These are phyloP conservation scores for Tinea semifulvella DNA, from an alignment of 2,888 invertebrate genomes.

Conservation along the genomic window DNA sequence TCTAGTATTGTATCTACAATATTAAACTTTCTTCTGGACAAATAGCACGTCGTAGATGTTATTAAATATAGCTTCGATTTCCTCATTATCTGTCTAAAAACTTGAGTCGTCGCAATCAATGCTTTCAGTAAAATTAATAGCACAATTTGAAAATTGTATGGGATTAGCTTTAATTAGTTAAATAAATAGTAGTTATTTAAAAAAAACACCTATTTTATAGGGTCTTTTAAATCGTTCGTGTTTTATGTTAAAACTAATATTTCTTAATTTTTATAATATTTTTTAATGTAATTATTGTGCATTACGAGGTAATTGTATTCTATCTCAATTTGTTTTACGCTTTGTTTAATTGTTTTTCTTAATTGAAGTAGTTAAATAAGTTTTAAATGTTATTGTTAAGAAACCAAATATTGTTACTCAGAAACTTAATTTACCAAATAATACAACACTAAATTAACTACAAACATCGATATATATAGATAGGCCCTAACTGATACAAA, in stretches of 20 bases:
- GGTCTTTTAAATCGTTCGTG: not conserved
- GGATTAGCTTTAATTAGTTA: slow-evolving; percentile 64
- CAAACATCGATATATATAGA: too few species aligned
- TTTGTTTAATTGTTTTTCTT: not conserved
- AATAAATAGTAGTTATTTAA: slow-evolving; percentile 38
- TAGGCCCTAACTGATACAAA: too few species aligned
- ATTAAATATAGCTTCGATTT: too few species aligned
- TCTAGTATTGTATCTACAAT: too few species aligned
- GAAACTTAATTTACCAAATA: too few species aligned
- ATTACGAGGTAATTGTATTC: not conserved
- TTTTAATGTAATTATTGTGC: not conserved
- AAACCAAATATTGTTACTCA: too few species aligned
- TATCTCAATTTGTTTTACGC: slow-evolving; percentile 2
- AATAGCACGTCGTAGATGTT: too few species aligned
- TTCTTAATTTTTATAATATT: not conserved
- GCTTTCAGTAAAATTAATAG: slow-evolving; percentile 41
- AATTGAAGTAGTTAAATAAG: too few species aligned
- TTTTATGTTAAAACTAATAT: slow-evolving; percentile 4
- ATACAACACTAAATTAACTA: too few species aligned
- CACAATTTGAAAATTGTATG: slow-evolving; percentile 59
- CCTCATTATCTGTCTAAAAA: not conserved
- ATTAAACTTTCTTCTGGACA: too few species aligned
- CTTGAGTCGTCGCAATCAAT: slow-evolving; percentile 24
- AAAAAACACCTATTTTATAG: not conserved
- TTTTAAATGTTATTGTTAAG: too few species aligned